Evolutionary conservation across 1,140 invertebrate genomes (phyloP).

Genomic region (Ylistrum balloti): DNA sequence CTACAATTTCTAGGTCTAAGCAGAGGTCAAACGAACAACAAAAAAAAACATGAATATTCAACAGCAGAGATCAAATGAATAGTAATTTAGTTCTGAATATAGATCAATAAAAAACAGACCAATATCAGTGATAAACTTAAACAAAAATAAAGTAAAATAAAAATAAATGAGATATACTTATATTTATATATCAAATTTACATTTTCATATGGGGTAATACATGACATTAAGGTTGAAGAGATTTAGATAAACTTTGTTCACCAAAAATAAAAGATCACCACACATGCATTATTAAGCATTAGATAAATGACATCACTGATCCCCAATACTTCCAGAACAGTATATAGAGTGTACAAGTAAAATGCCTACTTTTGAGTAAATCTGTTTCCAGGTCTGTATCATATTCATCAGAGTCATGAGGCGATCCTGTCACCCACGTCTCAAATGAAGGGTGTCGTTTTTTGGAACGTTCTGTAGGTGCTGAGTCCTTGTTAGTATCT

Average conservation of each 20-base stretch:
- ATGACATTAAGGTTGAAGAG: too few relatives aligned
- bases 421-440: conserved; percentile 69
- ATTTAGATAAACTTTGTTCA: too few relatives aligned
- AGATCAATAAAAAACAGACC: background rate
- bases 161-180: too few relatives aligned
- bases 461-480: conserved; percentile 46
- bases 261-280: too few relatives aligned
- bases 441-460: conserved; percentile 72
- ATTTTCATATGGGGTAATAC: too few relatives aligned
- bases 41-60: background rate
- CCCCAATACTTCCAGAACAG: too few relatives aligned
- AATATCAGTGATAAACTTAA: too few relatives aligned
- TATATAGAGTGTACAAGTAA: background rate
- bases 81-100: background rate
- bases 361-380: conserved; percentile 67
- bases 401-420: conserved; percentile 77
- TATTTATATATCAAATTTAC: too few relatives aligned
- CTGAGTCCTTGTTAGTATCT: conserved; percentile 43
- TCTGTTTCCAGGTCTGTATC: conserved; percentile 78
- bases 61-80: background rate
- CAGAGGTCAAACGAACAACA: background rate
- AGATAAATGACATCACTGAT: too few relatives aligned
- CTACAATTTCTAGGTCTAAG: conserved; percentile 50
- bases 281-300: too few relatives aligned
- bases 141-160: too few relatives aligned